These are phyloP conservation scores for Gavia stellata DNA, from an alignment of 2,113 vertebrate genomes.

Conservation along the genomic window DNA sequence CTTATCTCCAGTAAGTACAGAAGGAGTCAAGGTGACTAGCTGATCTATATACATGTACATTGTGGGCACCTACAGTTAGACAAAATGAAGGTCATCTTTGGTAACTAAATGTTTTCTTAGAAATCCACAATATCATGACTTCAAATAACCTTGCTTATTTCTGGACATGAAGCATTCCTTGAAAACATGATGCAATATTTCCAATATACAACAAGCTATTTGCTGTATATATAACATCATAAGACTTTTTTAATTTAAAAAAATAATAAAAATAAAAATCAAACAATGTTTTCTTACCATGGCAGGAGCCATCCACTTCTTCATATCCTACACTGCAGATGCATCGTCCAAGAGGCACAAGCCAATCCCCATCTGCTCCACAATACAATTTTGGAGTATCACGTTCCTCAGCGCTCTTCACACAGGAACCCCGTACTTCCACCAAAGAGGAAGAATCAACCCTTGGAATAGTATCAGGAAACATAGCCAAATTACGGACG, in stretches of 20 bases:
- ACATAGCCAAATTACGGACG: conserved; percentile 87
- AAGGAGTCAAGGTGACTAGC: background rate
- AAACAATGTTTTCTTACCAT: conserved; percentile 74
- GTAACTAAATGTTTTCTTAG: background rate
- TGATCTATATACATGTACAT: background rate
- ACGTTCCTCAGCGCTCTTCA: conserved; percentile 90
- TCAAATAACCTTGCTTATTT: background rate
- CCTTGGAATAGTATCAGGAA: conserved; percentile 93
- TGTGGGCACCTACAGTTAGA: background rate
- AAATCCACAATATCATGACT: background rate
- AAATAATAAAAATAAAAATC: too few relatives aligned
- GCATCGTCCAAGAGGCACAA: conserved; percentile 90
- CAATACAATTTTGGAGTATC: conserved; percentile 95
- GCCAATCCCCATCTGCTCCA: conserved; percentile 94
- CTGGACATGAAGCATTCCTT: background rate
- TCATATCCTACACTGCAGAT: conserved; percentile 92
- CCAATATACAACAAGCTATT: background rate
- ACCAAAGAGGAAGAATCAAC: conserved; percentile 94
- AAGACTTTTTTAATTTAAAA: background rate
- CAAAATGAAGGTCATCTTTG: background rate
- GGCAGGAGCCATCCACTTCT: conserved; percentile 86
- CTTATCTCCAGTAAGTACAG: background rate
- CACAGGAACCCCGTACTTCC: conserved; percentile 90
- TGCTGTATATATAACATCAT: background rate
- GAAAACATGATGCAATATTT: background rate